Evolutionary conservation across 2,888 invertebrate genomes (phyloP).

Genomic region (Theretra japonica): DNA sequence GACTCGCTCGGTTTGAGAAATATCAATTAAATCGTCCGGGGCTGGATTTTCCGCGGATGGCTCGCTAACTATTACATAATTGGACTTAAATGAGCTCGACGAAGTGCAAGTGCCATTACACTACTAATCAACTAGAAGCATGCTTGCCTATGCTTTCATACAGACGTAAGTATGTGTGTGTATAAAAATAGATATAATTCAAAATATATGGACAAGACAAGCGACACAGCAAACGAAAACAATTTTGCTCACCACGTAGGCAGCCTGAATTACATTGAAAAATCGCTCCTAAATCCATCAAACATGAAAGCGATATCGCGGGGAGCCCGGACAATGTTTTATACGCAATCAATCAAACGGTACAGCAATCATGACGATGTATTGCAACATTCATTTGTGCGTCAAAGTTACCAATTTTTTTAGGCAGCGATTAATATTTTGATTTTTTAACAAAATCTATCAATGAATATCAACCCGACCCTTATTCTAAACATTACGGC

Average conservation of each 20-base stretch:
- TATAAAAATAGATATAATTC: background rate
- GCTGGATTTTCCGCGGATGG: no score
- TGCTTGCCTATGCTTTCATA: no score
- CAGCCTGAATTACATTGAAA: slow-evolving; percentile 30
- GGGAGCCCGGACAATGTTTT: slow-evolving; percentile 36
- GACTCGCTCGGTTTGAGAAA: no score
- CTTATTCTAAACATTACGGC: no score
- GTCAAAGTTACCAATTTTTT: background rate
- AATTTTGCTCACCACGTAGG: slow-evolving; percentile 16
- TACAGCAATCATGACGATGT: slow-evolving; percentile 25
- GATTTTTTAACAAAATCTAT: background rate
- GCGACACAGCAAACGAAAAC: background rate
- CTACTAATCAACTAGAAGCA: no score
- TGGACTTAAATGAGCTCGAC: no score
- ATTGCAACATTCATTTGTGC: slow-evolving; percentile 22
- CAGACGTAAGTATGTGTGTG: no score
- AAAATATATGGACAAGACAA: slow-evolving; percentile 5
- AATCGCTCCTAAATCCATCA: slow-evolving; percentile 42
- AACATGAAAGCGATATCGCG: slow-evolving; percentile 36
- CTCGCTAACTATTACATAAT: no score
- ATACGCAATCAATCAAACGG: slow-evolving; percentile 40
- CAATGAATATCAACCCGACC: no score
- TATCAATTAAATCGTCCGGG: no score
- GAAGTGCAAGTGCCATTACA: no score
- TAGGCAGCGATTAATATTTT: background rate